phyloP scores from a whole-genome alignment of 2,113 vertebrate genomes.

The Grus americana region DNA sequence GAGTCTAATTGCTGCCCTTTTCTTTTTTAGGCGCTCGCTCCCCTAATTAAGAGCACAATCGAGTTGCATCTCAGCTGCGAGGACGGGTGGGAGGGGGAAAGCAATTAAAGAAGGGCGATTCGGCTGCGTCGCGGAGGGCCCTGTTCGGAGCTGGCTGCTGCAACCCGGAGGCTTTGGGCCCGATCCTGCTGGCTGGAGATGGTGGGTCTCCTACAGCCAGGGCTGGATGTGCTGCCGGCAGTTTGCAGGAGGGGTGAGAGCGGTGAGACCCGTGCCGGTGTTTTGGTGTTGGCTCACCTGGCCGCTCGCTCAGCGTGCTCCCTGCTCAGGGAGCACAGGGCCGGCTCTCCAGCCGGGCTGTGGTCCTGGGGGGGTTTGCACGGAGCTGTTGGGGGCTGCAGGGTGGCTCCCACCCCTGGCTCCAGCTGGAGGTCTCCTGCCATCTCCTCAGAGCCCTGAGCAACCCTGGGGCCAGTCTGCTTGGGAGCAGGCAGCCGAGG shows the following conservation, averaged over 20 bases:
- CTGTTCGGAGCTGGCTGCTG: neutral
- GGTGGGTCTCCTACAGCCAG: neutral
- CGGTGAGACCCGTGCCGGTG: rapidly evolving
- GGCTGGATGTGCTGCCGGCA: neutral
- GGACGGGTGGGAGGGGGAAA: neutral
- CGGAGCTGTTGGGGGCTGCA: neutral
- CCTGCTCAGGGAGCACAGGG: rapidly evolving
- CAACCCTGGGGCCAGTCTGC: neutral
- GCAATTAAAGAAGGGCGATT: neutral
- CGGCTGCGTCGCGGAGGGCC: rapidly evolving
- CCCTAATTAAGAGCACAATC: slow-evolving; percentile 42
- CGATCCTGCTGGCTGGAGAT: neutral
- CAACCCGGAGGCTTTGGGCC: neutral
- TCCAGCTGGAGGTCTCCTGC: neutral
- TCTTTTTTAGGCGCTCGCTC: slow-evolving; percentile 13
- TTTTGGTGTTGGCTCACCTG: neutral
- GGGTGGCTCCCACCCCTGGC: neutral
- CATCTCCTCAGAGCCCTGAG: neutral
- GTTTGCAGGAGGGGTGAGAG: neutral
- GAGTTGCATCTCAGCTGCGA: neutral
- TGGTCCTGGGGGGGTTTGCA: rapidly evolving
- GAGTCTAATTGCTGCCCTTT: slow-evolving; percentile 29
- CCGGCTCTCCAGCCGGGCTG: neutral
- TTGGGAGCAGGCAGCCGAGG: rapidly evolving
- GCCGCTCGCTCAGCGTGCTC: rapidly evolving